Percentiles rank a stretch among this genome's conserved stretches.
phyloP scores from a whole-genome alignment of 2,797 vertebrate genomes.

The Choloepus didactylus region DNA sequence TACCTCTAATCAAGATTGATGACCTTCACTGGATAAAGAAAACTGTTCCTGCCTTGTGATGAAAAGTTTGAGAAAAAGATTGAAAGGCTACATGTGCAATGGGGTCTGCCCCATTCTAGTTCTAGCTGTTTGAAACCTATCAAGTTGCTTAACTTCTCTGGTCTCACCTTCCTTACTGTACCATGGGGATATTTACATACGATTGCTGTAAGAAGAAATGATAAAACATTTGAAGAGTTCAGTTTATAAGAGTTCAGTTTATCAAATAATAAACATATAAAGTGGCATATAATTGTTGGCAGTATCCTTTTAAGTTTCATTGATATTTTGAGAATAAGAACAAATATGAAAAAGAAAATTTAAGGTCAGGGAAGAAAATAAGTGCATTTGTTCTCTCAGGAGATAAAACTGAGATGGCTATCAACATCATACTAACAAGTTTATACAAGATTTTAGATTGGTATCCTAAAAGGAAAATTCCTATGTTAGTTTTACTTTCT shows the following conservation, averaged over 20 bases:
- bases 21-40: neutral
- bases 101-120: neutral
- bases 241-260: neutral
- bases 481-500: constrained; percentile 7
- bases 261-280: too few relatives aligned
- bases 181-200: neutral
- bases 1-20: neutral
- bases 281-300: neutral
- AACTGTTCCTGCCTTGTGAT: neutral
- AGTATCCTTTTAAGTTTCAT: neutral
- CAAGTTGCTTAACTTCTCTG: neutral
- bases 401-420: constrained; percentile 10
- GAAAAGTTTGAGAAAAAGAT: neutral
- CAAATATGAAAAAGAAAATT: neutral
- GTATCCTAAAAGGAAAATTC: constrained; percentile 28
- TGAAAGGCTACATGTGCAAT: neutral
- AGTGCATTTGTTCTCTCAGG: neutral
- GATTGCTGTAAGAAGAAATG: neutral
- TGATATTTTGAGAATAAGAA: constrained; percentile 47
- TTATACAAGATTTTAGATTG: constrained; percentile 22
- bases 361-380: constrained; percentile 27
- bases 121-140: neutral
- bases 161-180: neutral
- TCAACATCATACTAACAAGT: neutral
- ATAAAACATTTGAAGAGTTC: neutral